Evolutionary conservation across 2,888 invertebrate species (phyloP), one percentile per base, ranked within the genome.

Genomic region (Gymnoscelis rufifasciata): DNA sequence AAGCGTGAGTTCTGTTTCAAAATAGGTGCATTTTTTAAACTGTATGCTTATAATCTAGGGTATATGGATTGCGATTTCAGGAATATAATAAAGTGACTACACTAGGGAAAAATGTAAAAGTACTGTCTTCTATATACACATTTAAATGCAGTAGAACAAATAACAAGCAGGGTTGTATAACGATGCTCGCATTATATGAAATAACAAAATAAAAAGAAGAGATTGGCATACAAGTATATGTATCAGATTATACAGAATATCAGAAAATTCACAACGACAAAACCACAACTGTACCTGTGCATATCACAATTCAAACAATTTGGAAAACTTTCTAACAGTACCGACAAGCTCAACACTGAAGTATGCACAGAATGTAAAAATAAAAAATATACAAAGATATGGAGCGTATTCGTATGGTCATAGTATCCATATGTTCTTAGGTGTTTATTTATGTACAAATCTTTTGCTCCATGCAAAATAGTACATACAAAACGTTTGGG

Each of bases 381-480:
- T 26, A 15, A 31, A 27, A 38, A 11, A 26, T n/a, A 10, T 38
- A n/a, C 12, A 33, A 37, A 41, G n/a, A 33, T 33, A 33, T 37
- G 49, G 44, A 47, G 57, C 59, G 60, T 60, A 62, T 71, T 75
- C 79, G 80, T 82, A 78, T 78, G 82, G 79, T 72, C 39, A 51
- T 48, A 11, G 15, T 55, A 41, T 45, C 51, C 46, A 49, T 58
- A 52, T 61, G 38, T 59, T 57, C 36, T 38, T 29, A 46, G 58
- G 65, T 51, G 66, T 68, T 77, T 68, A 67, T 66, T 63, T 64
- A 60, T 65, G 66, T 67, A 52, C 51, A 57, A 54, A 45, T 36
- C 26, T 84, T 86, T 87, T 88, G 92, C 93, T 90, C 91, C 93
- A 93, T 93, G 93, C 93, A 93, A 93, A 93, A 93, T 93, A 92